phyloP scores from a whole-genome alignment of 2,113 vertebrate species.

The Okapia johnstoni region DNA sequence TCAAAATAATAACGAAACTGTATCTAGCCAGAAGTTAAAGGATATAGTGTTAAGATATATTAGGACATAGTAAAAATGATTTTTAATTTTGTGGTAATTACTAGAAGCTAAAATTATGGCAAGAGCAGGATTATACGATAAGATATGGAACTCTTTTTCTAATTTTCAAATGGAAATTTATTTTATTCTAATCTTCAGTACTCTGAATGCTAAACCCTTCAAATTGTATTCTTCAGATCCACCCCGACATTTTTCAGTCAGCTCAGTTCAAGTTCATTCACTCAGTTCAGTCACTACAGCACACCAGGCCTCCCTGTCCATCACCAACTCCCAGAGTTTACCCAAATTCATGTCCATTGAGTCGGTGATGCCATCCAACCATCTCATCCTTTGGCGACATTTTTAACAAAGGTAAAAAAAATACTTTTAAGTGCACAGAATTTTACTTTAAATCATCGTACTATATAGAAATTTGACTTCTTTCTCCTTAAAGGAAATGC shows the following conservation, averaged over 20 bases:
- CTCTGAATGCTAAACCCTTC: not conserved
- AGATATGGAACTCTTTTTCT: not conserved
- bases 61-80: not conserved
- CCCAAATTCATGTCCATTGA: not conserved
- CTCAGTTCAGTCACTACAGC: not conserved
- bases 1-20: not conserved
- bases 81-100: not conserved
- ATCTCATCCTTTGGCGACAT: not conserved
- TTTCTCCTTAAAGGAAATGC: conserved; percentile 9
- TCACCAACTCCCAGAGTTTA: not conserved
- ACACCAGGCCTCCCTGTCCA: not conserved
- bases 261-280: not conserved
- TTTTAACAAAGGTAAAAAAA: not conserved
- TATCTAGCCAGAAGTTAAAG: not conserved
- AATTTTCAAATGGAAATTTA: not conserved
- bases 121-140: not conserved
- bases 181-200: not conserved
- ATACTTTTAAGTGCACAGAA: not conserved
- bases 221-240: not conserved
- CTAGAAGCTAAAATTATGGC: not conserved
- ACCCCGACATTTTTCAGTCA: not conserved
- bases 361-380: not conserved
- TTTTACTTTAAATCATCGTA: not conserved
- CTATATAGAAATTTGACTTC: not conserved
- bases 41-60: not conserved